A percentile compares a stretch with the other conserved stretches of the same genome.
Conservation (phyloP, 2,797 vertebrate species). For the Squalus acanthias region DNA sequence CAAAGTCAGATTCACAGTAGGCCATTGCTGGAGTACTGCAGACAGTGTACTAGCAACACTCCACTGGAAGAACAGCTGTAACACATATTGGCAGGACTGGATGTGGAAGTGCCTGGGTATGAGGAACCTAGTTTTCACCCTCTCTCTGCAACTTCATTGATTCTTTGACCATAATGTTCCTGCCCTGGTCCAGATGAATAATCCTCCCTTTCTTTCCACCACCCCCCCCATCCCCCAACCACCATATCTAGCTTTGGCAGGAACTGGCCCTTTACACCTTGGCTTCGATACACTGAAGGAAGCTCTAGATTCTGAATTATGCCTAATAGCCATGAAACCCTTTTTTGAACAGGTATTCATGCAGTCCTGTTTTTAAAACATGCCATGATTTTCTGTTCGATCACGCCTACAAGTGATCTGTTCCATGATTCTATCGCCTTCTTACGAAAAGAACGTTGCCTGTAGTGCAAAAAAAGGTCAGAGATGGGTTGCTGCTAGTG, state of each 20-base stretch:
- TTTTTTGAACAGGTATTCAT: neutral
- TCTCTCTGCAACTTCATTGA: neutral
- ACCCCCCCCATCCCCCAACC: too few relatives aligned
- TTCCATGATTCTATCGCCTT: neutral
- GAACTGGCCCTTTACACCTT: too few relatives aligned
- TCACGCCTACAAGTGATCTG: neutral
- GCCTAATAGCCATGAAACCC: neutral
- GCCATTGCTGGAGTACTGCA: neutral
- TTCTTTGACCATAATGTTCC: neutral
- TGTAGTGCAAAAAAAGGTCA: too few relatives aligned
- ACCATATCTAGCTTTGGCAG: too few relatives aligned
- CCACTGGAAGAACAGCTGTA: neutral
- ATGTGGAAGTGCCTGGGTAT: neutral
- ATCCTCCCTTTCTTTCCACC: too few relatives aligned
- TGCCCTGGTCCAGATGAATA: neutral
- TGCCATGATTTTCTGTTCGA: neutral
- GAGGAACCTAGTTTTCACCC: neutral
- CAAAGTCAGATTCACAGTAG: neutral
- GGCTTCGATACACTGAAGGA: neutral
- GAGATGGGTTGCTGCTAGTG: neutral
- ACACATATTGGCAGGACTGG: neutral
- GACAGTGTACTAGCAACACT: neutral
- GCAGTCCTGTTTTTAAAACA: neutral
- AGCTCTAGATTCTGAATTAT: too few relatives aligned
- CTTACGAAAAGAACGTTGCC: too few relatives aligned